Evolutionary conservation across 2,797 vertebrate species (phyloP).

Genomic region (Xenops minutus): DNA sequence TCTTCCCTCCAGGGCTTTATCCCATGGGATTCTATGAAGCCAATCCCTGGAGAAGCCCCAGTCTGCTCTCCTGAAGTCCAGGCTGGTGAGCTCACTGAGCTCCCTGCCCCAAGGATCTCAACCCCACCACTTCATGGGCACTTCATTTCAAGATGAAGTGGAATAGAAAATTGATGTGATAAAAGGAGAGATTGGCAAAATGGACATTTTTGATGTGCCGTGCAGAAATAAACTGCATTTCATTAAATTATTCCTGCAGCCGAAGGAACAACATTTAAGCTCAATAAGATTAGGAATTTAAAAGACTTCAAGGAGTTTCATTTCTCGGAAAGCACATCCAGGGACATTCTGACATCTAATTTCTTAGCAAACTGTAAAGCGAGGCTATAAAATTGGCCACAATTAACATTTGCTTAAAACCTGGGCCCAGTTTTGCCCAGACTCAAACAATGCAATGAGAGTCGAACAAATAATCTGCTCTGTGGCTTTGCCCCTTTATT

Average conservation of each 20-base stretch:
- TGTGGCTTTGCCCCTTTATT: not conserved
- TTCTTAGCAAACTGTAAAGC: not conserved
- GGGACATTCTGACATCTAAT: slow-evolving; percentile 49
- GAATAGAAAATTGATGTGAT: not conserved
- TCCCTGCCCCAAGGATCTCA: not conserved
- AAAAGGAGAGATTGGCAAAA: not conserved
- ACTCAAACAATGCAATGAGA: not conserved
- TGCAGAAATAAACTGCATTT: not conserved
- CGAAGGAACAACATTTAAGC: slow-evolving; percentile 29
- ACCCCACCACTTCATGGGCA: not conserved
- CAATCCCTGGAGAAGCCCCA: not conserved
- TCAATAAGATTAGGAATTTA: slow-evolving; percentile 3
- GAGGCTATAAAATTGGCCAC: not conserved
- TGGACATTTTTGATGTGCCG: not conserved
- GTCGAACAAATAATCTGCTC: not conserved
- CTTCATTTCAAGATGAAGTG: not conserved
- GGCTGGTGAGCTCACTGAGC: not conserved
- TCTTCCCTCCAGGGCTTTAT: not conserved
- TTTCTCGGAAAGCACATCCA: slow-evolving; percentile 14
- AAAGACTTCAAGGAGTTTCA: slow-evolving; percentile 31
- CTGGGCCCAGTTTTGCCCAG: not conserved
- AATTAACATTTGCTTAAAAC: slow-evolving; percentile 38
- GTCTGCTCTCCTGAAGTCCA: not conserved
- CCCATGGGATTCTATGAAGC: not conserved
- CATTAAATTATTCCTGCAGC: slow-evolving; percentile 4